Percentiles rank a stretch among this genome's conserved stretches.
Evolutionary conservation across 2,113 vertebrate species (phyloP).

Genomic region (Galemys pyrenaicus): DNA sequence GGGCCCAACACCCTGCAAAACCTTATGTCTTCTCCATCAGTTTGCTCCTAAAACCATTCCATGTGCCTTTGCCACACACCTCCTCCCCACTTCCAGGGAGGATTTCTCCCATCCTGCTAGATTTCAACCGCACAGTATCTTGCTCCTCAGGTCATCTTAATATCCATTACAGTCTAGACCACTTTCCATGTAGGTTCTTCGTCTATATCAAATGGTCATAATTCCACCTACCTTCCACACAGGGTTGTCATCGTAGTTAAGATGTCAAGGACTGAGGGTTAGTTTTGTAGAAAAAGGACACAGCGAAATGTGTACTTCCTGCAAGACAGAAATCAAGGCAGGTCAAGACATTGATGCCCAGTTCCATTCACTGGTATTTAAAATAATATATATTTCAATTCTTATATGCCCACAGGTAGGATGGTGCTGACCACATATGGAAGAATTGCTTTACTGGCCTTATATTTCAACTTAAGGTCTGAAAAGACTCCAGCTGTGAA

Average conservation of each 20-base stretch:
- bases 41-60: background rate
- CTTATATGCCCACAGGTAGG: no score
- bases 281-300: no score
- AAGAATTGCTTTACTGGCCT: no score
- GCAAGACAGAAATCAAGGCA: no score
- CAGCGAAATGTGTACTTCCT: no score
- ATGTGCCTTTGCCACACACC: background rate
- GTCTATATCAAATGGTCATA: background rate
- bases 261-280: background rate
- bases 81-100: background rate
- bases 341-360: no score
- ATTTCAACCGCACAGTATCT: background rate
- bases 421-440: no score
- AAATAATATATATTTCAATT: no score
- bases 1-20: background rate
- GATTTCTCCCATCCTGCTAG: background rate
- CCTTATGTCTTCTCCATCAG: background rate
- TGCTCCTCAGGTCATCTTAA: background rate
- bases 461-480: no score
- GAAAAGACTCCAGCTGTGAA: no score
- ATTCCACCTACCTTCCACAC: background rate
- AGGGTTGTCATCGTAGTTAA: background rate
- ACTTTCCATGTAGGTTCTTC: background rate
- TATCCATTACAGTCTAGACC: background rate
- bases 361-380: no score